phyloP scores from a whole-genome alignment of 2,888 invertebrate genomes.

The Ellobium chinense region DNA sequence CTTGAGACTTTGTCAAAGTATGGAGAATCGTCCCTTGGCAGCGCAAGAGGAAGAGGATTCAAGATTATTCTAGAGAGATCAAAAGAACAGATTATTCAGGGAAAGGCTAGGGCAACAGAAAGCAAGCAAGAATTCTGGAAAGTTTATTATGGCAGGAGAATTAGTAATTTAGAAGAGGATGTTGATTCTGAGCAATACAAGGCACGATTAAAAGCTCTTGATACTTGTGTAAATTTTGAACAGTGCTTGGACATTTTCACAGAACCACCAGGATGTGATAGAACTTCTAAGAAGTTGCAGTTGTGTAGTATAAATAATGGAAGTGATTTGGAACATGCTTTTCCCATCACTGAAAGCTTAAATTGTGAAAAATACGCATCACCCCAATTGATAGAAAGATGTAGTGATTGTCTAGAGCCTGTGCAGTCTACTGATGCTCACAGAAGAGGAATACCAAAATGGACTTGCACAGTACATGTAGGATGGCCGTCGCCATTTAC shows the following conservation, averaged over 20 bases:
- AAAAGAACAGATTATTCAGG: conserved; percentile 10
- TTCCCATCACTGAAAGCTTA: not conserved
- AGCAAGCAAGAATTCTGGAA: not conserved
- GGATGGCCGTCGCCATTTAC: conserved; percentile 41
- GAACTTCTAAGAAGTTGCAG: too few species aligned
- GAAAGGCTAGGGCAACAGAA: not conserved
- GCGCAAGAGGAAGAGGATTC: conserved; percentile 30
- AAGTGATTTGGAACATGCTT: not conserved
- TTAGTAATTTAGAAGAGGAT: not conserved
- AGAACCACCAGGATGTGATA: not conserved
- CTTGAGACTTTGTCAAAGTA: conserved; percentile 31
- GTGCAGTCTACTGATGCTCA: not conserved
- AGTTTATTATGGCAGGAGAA: not conserved
- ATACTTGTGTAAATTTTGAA: not conserved
- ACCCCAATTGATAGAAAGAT: not conserved
- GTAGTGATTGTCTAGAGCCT: too few species aligned
- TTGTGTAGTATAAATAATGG: too few species aligned
- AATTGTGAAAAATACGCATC: not conserved
- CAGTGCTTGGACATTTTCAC: not conserved
- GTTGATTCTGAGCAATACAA: too few species aligned
- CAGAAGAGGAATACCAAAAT: not conserved
- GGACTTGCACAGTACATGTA: conserved; percentile 38
- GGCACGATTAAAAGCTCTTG: too few species aligned
- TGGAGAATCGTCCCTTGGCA: conserved; percentile 6
- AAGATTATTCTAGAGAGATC: conserved; percentile 36